Evolutionary conservation across 2,797 vertebrate species (phyloP), one percentile per base, ranked within the genome.

Genomic region (Gephyroberyx darwinii): DNA sequence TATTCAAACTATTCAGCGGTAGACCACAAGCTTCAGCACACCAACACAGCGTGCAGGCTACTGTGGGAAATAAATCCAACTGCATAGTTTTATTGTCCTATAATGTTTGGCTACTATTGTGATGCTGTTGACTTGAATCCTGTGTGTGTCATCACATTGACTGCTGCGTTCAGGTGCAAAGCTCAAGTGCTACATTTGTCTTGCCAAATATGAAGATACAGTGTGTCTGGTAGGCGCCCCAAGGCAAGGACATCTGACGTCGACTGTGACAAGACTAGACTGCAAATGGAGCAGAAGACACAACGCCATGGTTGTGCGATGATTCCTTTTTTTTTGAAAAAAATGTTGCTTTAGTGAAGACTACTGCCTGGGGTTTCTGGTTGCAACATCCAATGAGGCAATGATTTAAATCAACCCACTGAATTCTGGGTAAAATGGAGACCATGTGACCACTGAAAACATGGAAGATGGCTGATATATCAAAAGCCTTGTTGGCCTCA

Each of bases 391-490:
- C 56, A 82, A 77, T 50, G 75, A 73, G 79, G 61, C 66, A 70
- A 58, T 62, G 50, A 67, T 78, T 85, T 2, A 84, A 26, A n/a
- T 45, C 54, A 55, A 8, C 0, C 2, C 12, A n/a, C 9, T 37
- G 41, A 37, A 74, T 68, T 71, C 53, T 57, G 43, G 12, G 56
- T 33, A 71, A 77, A 8, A 10, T 30, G n/a, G 4, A 57, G 55
- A 60, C 41, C 77, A 74, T 74, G 77, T 74, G 75, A 84, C 9
- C 37, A 58, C 54, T 66, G 17, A 84, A 66, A 72, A 74, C 59
- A 75, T 26, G 69, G 37, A 43, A 52, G 51, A 81, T 19, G 45
- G 16, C 14, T 57, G 16, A 59, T 68, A 50, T 61, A 67, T 69
- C 17, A 56, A 65, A 80, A 17, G 50, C n/a, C 33, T 10, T 55